Base-by-base conservation (phyloP, 2,797 vertebrate genomes). In the Podarcis siculus region DNA sequence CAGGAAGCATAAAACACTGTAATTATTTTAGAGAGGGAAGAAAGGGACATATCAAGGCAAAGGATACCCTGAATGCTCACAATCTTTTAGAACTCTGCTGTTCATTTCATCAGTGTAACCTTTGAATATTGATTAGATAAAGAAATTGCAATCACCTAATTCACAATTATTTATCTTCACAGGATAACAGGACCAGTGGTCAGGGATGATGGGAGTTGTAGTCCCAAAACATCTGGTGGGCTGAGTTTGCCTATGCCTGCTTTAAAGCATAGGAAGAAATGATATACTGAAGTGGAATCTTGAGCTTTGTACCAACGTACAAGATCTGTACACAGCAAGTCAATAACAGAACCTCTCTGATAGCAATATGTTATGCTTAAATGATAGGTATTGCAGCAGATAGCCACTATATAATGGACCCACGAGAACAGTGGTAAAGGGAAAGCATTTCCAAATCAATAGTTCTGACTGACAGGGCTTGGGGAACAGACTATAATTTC, bases 91-190 rank as follows among this genome's bases (percentile, higher is more conserved):
- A 85, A 25, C n/a, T 78, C 55, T 80, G 9, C 73, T 58, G 80
- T 10, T 79, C 75, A 42, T 49, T 49, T 49, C 49, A 49, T 49
- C 71, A 75, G 27, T 32, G 37, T 32, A 75, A 42, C 69, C 21
- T 25, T 71, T 83, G 73, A 83, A 83, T 78, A 79, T 83, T 35
- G 9, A 88, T 82, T 67, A 77, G 19, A 13, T 25, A 12, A 55
- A 49, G 39, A 81, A 55, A 86, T 61, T 67, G 58, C 4, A 42
- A 61, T 61, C 13, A 39, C 30, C 27, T 86, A 42, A 82, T 82
- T 81, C 75, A 45, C 64, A 72, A 79, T 88, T 88, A 79, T 79
- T 79, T 79, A 79, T 79, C 45, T 58, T 17, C 73, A 82, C n/a
- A 37, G 73, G 15, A 83, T 86, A 55, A 15, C 13, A 55, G 49